phyloP scores from a whole-genome alignment of 2,113 vertebrate genomes.

The Setophaga coronata region DNA sequence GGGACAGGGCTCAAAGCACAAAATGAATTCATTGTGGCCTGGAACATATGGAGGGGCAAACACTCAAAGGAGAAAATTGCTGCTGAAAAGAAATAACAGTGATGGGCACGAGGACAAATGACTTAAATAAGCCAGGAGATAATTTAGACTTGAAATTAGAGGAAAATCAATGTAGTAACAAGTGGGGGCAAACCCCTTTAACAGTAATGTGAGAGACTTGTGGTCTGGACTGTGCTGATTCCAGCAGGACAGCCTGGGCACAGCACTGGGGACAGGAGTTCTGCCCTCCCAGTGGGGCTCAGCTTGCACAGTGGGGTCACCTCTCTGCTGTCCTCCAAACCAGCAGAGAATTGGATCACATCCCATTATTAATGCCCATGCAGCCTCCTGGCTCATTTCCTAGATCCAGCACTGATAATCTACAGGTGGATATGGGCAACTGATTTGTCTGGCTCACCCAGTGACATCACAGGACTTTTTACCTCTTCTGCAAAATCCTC shows the following conservation, averaged over 20 bases:
- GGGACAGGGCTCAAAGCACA: not conserved
- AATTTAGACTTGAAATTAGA: not conserved
- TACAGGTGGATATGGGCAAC: not conserved
- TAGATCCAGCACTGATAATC: not conserved
- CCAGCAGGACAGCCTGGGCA: not conserved
- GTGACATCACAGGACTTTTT: not conserved
- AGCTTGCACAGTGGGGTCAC: not conserved
- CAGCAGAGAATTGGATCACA: not conserved
- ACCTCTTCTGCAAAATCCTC: not conserved
- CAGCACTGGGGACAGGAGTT: fast-evolving
- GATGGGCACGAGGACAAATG: not conserved
- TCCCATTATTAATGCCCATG: not conserved
- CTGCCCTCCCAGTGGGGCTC: not conserved
- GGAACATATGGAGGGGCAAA: not conserved
- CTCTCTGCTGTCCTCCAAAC: not conserved
- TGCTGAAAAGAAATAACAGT: not conserved
- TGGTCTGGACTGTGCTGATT: not conserved
- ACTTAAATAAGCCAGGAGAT: not conserved
- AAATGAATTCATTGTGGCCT: not conserved
- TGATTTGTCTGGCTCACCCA: not conserved
- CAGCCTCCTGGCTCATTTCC: not conserved
- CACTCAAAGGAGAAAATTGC: not conserved
- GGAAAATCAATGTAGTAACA: not conserved
- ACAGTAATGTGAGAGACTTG: not conserved
- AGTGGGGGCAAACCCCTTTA: not conserved